Conservation (phyloP, 2,797 vertebrate genomes). For the Oophaga sylvatica region DNA sequence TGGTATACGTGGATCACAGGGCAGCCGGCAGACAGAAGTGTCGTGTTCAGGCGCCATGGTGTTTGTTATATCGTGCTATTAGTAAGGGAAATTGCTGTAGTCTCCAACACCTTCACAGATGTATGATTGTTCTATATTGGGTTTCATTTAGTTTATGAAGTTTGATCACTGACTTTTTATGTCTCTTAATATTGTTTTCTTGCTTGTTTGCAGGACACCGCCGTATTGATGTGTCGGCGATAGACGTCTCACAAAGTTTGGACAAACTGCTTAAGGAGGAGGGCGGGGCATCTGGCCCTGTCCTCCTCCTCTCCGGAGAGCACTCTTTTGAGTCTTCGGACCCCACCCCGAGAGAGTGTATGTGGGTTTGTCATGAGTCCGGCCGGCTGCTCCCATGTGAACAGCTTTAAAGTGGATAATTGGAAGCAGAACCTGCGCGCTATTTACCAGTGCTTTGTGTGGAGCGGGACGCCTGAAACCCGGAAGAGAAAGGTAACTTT, state of each 20-base stretch:
- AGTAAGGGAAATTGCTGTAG: too few relatives aligned
- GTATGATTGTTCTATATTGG: too few relatives aligned
- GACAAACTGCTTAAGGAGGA: slow-evolving; percentile 17
- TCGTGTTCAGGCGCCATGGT: background rate
- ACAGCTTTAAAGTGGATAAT: slow-evolving; percentile 97
- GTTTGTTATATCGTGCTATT: too few relatives aligned
- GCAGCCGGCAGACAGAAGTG: too few relatives aligned
- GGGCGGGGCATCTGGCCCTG: slow-evolving; percentile 36
- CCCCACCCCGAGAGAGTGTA: slow-evolving; percentile 72
- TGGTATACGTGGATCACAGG: background rate
- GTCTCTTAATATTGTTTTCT: background rate
- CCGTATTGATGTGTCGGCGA: slow-evolving; percentile 7
- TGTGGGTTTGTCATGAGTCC: slow-evolving; percentile 90
- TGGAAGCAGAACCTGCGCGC: slow-evolving; percentile 97
- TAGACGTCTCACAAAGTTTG: slow-evolving; percentile 24
- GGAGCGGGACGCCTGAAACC: slow-evolving; percentile 93
- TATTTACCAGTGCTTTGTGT: slow-evolving; percentile 98
- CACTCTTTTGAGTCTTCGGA: slow-evolving; percentile 61
- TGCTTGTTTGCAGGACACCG: slow-evolving; percentile 5
- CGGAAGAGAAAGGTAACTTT: slow-evolving; percentile 90
- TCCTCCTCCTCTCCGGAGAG: slow-evolving; percentile 66
- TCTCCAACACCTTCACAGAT: too few relatives aligned
- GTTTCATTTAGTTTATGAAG: too few relatives aligned
- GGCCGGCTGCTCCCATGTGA: slow-evolving; percentile 96
- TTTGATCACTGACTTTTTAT: background rate